Evolutionary conservation across 1,140 invertebrate genomes (phyloP), one percentile per base, ranked within the genome.

Genomic region (Manduca sexta): DNA sequence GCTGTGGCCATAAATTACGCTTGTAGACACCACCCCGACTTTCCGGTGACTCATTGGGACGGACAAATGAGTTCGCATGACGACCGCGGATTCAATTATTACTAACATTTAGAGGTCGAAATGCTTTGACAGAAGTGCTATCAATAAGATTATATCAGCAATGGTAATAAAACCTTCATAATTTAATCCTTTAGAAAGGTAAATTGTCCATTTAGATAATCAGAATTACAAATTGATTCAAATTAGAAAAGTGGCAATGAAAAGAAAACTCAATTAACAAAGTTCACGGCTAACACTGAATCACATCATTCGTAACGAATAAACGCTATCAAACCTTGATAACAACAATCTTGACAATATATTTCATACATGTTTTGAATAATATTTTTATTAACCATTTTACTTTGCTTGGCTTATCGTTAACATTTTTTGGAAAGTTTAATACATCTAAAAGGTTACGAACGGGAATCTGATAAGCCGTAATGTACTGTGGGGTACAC

Each of bases 11-110:
- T 69, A 64, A 64, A 58, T 66, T 56, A 72, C 66, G 59, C 39
- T 56, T 30, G 35, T 39, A 34, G 49, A 40, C 40, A 31, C 45
- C 33, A 45, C 70, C 69, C 71, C 51, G 48, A 53, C 42, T 64
- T 76, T 73, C 48, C 53, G 57, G 64, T 77, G 72, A 82, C 55
- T 81, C 77, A 78, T 55, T 40, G 29, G 51, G 57, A 43, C 42
- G 52, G 67, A 70, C 68, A 75, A 78, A 73, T 70, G 56, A 63
- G 61, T 46, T 56, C 41, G 49, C 58, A 57, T 52, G 52, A 43
- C 46, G 40, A 41, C 47, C 43, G 39, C 57, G 56, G 63, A 31
- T 21, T 48, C 56, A 63, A 60, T 67, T 62, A 61, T 34, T 34
- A 29, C 30, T n/a, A 15, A 45, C 39, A 33, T 49, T 49, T 42